Percentiles rank a stretch among this genome's conserved stretches.
Conservation (phyloP, 2,888 invertebrate genomes). For the Galeopsomyia nigrocyanea region DNA sequence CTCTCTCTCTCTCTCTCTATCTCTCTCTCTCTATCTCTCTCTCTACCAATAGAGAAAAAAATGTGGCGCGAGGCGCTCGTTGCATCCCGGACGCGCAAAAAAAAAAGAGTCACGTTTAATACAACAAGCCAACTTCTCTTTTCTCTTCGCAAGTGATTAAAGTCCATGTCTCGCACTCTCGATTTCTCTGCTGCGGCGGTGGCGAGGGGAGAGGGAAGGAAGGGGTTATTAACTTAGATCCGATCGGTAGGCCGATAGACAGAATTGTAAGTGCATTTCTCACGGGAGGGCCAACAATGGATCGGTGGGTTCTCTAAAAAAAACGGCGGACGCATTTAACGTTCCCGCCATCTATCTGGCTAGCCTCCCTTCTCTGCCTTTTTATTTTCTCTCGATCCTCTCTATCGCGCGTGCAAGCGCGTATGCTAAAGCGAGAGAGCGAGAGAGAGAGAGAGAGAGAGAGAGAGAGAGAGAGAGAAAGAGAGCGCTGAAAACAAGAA, state of each 20-base stretch:
- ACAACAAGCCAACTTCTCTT: constrained; percentile 1
- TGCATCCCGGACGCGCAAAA: not conserved
- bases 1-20: no score
- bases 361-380: not conserved
- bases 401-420: not conserved
- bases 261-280: constrained; percentile 46
- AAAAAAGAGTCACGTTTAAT: constrained; percentile 31
- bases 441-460: constrained; percentile 19
- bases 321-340: constrained; percentile 42
- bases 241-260: constrained; percentile 37
- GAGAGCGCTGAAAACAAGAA: constrained; percentile 45
- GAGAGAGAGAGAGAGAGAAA: not conserved
- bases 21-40: no score
- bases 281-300: constrained; percentile 30
- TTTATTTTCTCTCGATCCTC: constrained; percentile 12
- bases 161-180: constrained; percentile 12
- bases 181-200: no score
- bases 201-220: no score
- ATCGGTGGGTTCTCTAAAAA: constrained; percentile 29
- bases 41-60: not conserved
- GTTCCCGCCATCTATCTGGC: constrained; percentile 39
- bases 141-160: constrained; percentile 20
- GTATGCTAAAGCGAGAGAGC: constrained; percentile 13
- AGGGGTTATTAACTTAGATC: constrained; percentile 11
- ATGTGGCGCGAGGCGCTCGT: not conserved